Base-by-base conservation (phyloP, 2,113 vertebrate genomes). In the Neogobius melanostomus region DNA sequence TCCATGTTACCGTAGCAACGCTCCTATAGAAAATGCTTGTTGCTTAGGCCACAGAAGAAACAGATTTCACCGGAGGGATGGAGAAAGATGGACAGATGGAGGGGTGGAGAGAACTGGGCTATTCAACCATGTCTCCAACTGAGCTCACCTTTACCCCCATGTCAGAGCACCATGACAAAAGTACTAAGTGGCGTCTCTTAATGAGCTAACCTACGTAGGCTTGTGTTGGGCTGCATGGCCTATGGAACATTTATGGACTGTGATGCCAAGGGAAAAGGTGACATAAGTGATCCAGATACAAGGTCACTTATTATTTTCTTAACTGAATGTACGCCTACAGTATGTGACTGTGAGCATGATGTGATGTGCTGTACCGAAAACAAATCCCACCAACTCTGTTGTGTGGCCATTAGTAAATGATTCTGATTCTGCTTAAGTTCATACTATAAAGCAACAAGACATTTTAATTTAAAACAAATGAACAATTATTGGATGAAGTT, bases 1-100 rank as follows among this genome's bases (percentile, higher is more conserved):
- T 79, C 74, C 47, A 62, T 64, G 87, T 92, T 89, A 61, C 85
- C 87, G 65, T 77, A 76, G 83, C 76, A 92, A 92, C 87, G 9
- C 52, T 76, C 80, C 79, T 82, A 88, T 87, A 88, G 87, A 87
- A 86, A 79, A 83, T 66, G 69, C 85, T 47, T 76, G 89, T 89
- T 88, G 85, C 83, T 87, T 83, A 79, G 82, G 78, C 84, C 88
- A 88, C 88, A 72, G 77, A 69, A 77, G 72, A 69, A 70, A 59
- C 71, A 69, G 79, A 49, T 78, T 85, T 81, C 48, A 79, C 11
- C 6, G 65, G 65, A 64, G 10, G 53, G 72, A 83, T 6, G 42
- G 28, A 69, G 48, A 36, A 36, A 59, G 71, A 79, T 51, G 48
- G 59, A 76, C 60, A 43, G 36, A 81, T 43, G 14, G 63, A 61